A percentile compares a stretch with the other conserved stretches of the same genome.
Evolutionary conservation across 2,888 invertebrate genomes (phyloP).

Genomic region (Halictus ligatus): DNA sequence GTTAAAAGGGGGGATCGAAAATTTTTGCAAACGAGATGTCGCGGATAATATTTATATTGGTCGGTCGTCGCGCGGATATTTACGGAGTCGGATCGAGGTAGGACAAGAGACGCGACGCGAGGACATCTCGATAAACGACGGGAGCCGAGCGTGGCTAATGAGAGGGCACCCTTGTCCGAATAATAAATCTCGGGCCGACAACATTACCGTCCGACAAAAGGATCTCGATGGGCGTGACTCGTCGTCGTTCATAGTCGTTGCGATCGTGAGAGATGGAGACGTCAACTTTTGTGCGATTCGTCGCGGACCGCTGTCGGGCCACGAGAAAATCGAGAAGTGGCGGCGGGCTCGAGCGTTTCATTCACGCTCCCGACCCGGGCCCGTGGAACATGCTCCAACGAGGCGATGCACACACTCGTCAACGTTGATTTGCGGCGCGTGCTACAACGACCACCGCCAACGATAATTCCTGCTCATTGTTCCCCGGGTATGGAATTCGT

Average conservation of each 20-base stretch:
- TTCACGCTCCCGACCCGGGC: constrained; percentile 38
- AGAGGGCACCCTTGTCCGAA: constrained; percentile 75
- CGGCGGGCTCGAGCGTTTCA: constrained; percentile 26
- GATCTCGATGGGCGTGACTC: constrained; percentile 79
- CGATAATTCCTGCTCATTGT: constrained; percentile 73
- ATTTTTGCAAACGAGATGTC: background rate
- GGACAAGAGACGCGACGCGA: background rate
- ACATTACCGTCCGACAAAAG: constrained; percentile 70
- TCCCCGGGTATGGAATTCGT: constrained; percentile 47
- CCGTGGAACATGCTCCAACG: constrained; percentile 46
- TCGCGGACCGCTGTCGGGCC: constrained; percentile 79
- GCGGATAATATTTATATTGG: too few relatives aligned
- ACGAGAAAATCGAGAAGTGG: constrained; percentile 43
- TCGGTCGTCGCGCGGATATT: background rate
- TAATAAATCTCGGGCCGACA: constrained; percentile 77
- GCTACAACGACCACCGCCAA: constrained; percentile 51
- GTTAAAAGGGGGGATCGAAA: too few relatives aligned
- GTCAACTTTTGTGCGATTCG: constrained; percentile 82
- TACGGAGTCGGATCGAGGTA: background rate
- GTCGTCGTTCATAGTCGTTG: constrained; percentile 63
- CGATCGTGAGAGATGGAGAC: constrained; percentile 79
- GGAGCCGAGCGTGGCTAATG: constrained; percentile 80
- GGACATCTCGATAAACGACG: constrained; percentile 56
- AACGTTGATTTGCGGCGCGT: constrained; percentile 59
- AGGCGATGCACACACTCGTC: constrained; percentile 48